Conservation (phyloP, 2,113 vertebrate species). For the Donacobius atricapilla region DNA sequence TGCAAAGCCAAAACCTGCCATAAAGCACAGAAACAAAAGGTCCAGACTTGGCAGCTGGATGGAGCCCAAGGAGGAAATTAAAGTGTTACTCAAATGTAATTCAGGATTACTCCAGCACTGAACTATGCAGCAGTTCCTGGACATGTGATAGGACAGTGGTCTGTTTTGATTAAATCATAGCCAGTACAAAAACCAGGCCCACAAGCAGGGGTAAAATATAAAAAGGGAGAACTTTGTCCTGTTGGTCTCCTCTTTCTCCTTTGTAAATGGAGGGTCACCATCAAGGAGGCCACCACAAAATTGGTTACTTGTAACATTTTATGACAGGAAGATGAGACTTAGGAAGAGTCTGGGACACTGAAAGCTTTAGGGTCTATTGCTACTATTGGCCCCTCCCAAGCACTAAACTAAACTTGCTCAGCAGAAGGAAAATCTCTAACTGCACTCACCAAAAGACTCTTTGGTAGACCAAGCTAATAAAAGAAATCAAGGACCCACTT, state of each 20-base stretch:
- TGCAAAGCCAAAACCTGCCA: conserved; percentile 6
- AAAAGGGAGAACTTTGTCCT: background rate
- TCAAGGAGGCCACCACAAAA: background rate
- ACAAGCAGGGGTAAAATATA: background rate
- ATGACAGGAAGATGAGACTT: background rate
- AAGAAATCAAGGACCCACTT: background rate
- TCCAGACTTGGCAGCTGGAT: conserved; percentile 1
- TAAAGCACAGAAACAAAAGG: background rate
- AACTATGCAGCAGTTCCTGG: background rate
- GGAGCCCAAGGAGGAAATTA: conserved; percentile 6
- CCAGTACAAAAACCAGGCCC: background rate
- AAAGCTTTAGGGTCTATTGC: background rate
- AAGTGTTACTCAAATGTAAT: background rate
- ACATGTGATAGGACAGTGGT: background rate
- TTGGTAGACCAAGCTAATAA: background rate
- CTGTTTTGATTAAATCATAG: background rate
- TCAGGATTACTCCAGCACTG: background rate
- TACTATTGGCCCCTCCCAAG: background rate
- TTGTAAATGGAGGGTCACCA: background rate
- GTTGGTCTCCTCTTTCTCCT: background rate
- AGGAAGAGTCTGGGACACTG: background rate
- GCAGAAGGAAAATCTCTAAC: background rate
- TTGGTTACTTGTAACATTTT: background rate
- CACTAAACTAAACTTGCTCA: background rate
- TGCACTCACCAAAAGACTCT: background rate